phyloP scores from a whole-genome alignment of 2,113 vertebrate genomes.

The Nymphicus hollandicus region DNA sequence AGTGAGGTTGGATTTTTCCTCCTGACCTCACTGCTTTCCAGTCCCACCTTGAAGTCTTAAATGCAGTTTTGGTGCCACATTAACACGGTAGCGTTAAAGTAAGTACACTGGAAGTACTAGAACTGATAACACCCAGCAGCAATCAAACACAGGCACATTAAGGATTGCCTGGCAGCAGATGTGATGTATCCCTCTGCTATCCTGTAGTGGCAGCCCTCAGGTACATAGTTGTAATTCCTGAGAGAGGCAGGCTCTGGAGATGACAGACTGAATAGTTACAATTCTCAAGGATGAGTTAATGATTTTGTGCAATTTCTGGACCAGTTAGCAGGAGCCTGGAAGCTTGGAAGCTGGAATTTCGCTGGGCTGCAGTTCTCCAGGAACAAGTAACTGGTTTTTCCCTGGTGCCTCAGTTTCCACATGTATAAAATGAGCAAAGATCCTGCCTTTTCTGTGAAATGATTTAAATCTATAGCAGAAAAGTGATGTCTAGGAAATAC shows the following conservation, averaged over 20 bases:
- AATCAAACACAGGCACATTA: not conserved
- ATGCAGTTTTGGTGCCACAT: not conserved
- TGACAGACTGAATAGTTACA: slow-evolving; percentile 33
- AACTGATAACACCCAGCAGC: not conserved
- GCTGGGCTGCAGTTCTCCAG: not conserved
- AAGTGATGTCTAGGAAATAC: not conserved
- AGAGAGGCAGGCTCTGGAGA: not conserved
- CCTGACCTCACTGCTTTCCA: not conserved
- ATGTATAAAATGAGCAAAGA: not conserved
- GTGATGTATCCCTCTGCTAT: slow-evolving; percentile 17
- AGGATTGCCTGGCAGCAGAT: not conserved
- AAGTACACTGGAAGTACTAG: not conserved
- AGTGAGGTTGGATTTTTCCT: not conserved
- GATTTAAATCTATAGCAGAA: not conserved
- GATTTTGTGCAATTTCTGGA: slow-evolving; percentile 22
- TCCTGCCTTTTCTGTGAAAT: not conserved
- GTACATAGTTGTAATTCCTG: slow-evolving; percentile 7
- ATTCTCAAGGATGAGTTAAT: slow-evolving; percentile 45
- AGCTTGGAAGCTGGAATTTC: not conserved
- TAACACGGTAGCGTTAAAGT: not conserved
- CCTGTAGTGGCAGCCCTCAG: slow-evolving; percentile 19
- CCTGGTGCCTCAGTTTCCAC: slow-evolving; percentile 22
- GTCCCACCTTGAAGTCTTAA: not conserved
- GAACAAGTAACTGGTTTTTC: not conserved
- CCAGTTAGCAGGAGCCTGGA: not conserved